Percentiles rank a stretch among this genome's conserved stretches.
These are phyloP conservation scores for Zaprionus taronus DNA, from an alignment of 1,140 invertebrate genomes.

Conservation along the genomic window DNA sequence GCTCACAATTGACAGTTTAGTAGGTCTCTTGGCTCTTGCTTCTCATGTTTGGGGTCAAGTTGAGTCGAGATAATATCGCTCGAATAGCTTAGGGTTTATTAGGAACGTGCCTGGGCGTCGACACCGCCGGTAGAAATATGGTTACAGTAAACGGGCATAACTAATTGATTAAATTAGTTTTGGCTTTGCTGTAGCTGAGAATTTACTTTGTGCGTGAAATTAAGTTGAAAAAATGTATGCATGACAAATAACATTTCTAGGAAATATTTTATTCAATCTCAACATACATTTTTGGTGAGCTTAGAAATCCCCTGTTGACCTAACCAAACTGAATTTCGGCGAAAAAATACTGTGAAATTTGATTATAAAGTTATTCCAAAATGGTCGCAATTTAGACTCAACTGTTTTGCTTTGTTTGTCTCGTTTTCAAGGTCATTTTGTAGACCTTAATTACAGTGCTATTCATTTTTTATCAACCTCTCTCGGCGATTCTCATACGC, in stretches of 20 bases:
- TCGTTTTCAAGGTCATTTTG: conserved; percentile 19
- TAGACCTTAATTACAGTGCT: conserved; percentile 39
- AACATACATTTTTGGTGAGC: not conserved
- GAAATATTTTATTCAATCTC: not conserved
- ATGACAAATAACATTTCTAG: not conserved
- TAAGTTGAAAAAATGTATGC: not conserved
- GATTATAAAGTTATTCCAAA: conserved; percentile 2
- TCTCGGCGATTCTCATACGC: not conserved
- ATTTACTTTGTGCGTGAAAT: not conserved
- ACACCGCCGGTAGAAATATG: conserved; percentile 19
- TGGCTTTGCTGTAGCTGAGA: not conserved
- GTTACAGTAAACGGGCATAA: conserved; percentile 18
- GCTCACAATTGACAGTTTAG: conserved; percentile 73
- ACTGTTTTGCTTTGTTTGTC: not conserved
- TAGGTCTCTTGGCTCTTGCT: conserved; percentile 37
- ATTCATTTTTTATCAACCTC: conserved; percentile 26
- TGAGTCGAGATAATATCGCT: conserved; percentile 54
- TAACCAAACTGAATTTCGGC: not conserved
- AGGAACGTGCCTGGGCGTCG: conserved; percentile 27
- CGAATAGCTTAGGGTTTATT: conserved; percentile 51
- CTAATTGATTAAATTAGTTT: conserved; percentile 30
- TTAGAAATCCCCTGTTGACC: not conserved
- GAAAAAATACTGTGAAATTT: not conserved
- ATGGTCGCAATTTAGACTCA: conserved; percentile 4
- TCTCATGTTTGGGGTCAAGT: conserved; percentile 22